phyloP scores from a whole-genome alignment of 1,140 invertebrate species.

The Sarcophaga peregrina region DNA sequence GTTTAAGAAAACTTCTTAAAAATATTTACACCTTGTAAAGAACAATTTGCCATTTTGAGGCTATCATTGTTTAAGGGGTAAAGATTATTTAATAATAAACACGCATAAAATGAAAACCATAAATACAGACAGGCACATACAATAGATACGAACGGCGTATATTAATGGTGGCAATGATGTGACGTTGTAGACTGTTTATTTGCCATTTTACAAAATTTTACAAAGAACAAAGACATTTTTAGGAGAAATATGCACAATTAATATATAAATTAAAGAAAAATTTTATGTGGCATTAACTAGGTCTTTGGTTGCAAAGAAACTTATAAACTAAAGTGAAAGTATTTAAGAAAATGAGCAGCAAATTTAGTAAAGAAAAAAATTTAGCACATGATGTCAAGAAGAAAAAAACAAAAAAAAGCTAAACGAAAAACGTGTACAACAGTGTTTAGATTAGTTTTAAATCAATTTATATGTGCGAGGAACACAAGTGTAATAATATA shows the following conservation, averaged over 20 bases:
- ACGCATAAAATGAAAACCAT: not conserved
- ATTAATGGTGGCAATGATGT: not conserved
- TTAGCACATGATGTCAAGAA: not conserved
- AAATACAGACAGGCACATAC: not conserved
- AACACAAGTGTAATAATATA: not conserved
- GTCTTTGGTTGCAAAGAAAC: no score
- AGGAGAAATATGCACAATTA: not conserved
- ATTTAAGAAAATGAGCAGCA: not conserved
- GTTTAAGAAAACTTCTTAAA: no score
- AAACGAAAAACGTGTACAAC: conserved; percentile 17
- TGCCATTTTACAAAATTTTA: not conserved
- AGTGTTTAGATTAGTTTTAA: not conserved
- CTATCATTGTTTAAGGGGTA: not conserved
- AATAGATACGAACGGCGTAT: no score
- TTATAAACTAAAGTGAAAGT: conserved; percentile 16
- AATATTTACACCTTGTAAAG: no score
- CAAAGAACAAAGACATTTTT: conserved; percentile 9
- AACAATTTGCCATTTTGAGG: no score
- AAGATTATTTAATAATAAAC: not conserved
- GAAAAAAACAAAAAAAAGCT: not conserved
- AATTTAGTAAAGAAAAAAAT: not conserved
- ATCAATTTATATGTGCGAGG: not conserved
- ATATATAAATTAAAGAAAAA: no score
- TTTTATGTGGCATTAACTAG: not conserved
- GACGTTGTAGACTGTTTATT: not conserved